These are phyloP conservation scores for Psilanteris sp. DNA, from an alignment of 1,140 invertebrate species.

Conservation along the genomic window DNA sequence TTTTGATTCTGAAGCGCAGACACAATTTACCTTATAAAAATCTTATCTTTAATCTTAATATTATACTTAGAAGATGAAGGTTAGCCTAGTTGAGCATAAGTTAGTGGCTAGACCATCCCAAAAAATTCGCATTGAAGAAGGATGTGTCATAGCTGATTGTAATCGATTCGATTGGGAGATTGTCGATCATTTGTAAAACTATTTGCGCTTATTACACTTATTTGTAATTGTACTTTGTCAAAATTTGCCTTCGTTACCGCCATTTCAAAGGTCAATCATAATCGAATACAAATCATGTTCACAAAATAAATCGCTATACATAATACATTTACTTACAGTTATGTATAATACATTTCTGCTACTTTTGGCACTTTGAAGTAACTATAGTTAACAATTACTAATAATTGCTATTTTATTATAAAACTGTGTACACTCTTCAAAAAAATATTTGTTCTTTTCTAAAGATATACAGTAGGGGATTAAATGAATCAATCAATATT, in stretches of 20 bases:
- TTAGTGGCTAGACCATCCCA: conserved; percentile 76
- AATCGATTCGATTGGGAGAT: conserved; percentile 65
- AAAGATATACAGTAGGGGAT: conserved; percentile 2
- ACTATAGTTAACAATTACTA: conserved; percentile 43
- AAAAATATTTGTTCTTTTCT: conserved; percentile 35
- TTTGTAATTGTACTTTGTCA: conserved; percentile 41
- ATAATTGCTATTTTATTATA: conserved; percentile 31
- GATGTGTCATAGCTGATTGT: conserved; percentile 78
- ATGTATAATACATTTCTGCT: conserved; percentile 22
- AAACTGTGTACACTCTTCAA: conserved; percentile 32
- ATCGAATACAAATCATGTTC: conserved; percentile 2
- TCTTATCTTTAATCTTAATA: conserved; percentile 55
- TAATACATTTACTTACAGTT: conserved; percentile 21
- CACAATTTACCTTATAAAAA: conserved; percentile 39
- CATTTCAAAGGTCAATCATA: background rate
- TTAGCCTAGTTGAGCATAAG: conserved; percentile 79
- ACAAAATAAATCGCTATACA: conserved; percentile 6
- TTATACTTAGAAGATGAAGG: conserved; percentile 69
- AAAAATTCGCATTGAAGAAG: conserved; percentile 32
- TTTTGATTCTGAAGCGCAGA: conserved; percentile 30
- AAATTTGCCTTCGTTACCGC: background rate
- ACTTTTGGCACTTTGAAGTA: conserved; percentile 55
- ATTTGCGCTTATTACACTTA: conserved; percentile 16
- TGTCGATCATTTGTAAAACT: conserved; percentile 42
- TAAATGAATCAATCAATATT: conserved; percentile 1